Base-by-base conservation (phyloP, 2,888 invertebrate genomes). In the Cylindroiulus punctatus region DNA sequence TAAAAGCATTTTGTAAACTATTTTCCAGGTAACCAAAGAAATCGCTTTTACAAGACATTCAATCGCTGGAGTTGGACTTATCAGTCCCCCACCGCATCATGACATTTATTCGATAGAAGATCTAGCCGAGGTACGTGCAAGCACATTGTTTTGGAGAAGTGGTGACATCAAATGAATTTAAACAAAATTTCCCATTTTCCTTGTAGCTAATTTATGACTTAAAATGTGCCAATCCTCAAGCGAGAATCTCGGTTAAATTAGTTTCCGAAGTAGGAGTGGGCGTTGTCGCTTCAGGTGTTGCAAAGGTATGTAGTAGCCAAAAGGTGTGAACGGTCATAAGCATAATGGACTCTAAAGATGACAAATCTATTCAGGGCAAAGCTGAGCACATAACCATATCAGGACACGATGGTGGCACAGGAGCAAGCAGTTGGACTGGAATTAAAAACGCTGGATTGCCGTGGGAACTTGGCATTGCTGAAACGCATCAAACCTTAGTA, bases 51-150 rank as follows among this genome's bases (percentile, higher is more conserved):
- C 98, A 0, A 94, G 99, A 86, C 97, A 98, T 90, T 98, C 98
- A 0, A 97, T 99, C 2, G 93, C 99, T 0, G 98, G 98, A 4
- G 99, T 99, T 14, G 99, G 99, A 8, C 93, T 99, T 12, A 99
- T 99, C 91, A 98, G 98, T 0, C 99, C 99, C 8, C 99, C 99
- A 14, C 99, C 99, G 1, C 99, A 99, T 92, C 99, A 99, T 92
- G 99, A 99, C 90, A 99, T 99, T 91, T 99, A 99, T 92, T 98
- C 98, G 85, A 99, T 99, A 90, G 99, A 99, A 92, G 99, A 99
- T 93, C 92, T 99, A 89, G 98, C 99, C 0, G 98, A 99, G 91
- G 92, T 92, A 88, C 40, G 92, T 92, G 88, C 40, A 22, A 52
- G 30, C 40, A 47, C 44, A 36, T 4, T 82, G 36, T 32, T 32